Percentiles rank a stretch among this genome's conserved stretches.
Evolutionary conservation across 2,797 vertebrate genomes (phyloP).

Genomic region (Scolopax bukidnonensis): DNA sequence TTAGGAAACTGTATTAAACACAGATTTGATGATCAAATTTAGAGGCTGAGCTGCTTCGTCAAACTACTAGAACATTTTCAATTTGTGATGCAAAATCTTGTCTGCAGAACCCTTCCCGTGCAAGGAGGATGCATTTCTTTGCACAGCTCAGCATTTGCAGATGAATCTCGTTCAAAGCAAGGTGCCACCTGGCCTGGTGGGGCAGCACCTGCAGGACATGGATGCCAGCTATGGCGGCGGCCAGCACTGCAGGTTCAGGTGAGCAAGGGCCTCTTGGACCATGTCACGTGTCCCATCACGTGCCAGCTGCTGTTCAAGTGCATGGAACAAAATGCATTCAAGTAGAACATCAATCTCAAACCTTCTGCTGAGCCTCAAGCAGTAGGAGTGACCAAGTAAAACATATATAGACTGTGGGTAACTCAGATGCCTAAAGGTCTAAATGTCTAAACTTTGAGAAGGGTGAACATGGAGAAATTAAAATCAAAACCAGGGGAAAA

Average conservation of each 20-base stretch:
- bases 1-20: neutral
- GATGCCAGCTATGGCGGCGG: neutral
- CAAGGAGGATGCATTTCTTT: neutral
- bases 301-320: neutral
- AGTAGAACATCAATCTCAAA: neutral
- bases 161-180: neutral
- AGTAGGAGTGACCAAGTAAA: neutral
- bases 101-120: neutral
- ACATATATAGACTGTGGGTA: neutral
- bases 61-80: neutral
- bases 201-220: neutral
- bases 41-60: neutral
- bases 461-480: neutral
- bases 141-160: neutral
- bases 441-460: neutral
- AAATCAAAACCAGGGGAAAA: neutral
- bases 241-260: neutral
- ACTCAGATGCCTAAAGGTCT: neutral
- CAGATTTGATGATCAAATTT: neutral
- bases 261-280: neutral
- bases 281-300: fast-evolving
- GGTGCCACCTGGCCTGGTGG: neutral
- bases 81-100: neutral
- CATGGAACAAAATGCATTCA: neutral
- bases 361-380: neutral